Evolutionary conservation across 2,113 vertebrate species (phyloP), one percentile per base, ranked within the genome.

Genomic region (Mola mola): DNA sequence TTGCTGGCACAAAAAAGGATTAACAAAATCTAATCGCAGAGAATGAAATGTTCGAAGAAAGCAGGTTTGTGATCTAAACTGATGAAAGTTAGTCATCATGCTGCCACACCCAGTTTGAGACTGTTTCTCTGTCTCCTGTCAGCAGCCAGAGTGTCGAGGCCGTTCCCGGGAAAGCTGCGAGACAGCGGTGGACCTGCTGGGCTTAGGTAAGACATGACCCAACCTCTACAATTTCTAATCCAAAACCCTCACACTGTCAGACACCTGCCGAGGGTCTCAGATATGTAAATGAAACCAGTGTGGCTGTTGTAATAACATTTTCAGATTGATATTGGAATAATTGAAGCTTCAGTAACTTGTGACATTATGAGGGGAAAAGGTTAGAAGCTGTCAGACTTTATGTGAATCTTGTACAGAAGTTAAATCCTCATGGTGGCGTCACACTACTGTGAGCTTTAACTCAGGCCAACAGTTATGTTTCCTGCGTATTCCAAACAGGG

Each of bases 151-250:
- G 37, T 69, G 87, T 75, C 94, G 91, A 90, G 81, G 89, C 80
- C 95, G 93, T 86, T 93, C 95, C 16, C 95, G 94, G 87, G 96
- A 93, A 74, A 81, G 83, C 64, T 75, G 86, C 28, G 95, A 97
- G 82, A 85, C 93, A 4, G 92, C 94, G 36, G 91, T 96, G 79
- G 96, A 99, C 89, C 93, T 99, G 62, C 91, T 98, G 86, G 95
- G 96, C 80, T 92, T 99, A 37, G 96, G 96, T 99, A 92, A 96
- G 95, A 89, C 60, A 38, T 8, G 3, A 75, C 7, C 42, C 58
- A 48, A 38, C 22, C 26, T 60, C 25, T 60, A 31, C 24, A 16
- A 29, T 7, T 2, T 29, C 9, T 29, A 29, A 29, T 7, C 6
- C 12, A 41, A 11, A 16, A 11, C 3, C 26, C n/a, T 31, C 31